Evolutionary conservation across 1,140 invertebrate genomes (phyloP), one percentile per base, ranked within the genome.

Genomic region (Diachasmimorpha longicaudata): DNA sequence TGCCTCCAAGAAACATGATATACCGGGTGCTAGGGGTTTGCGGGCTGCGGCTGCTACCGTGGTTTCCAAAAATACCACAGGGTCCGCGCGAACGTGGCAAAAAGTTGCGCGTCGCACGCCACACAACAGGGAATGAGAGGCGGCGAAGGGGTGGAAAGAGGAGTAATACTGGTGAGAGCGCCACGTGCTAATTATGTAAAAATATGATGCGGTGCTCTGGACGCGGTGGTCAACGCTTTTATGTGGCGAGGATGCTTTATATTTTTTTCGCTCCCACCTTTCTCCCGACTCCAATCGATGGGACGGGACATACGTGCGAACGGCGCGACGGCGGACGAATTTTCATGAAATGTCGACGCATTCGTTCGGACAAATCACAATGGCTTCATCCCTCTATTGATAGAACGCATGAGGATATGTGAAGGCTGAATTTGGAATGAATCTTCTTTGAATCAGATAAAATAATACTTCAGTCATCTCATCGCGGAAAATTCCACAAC

Each of bases 161-260:
- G 88, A 85, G 79, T 83, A 85, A 86, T 81, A 81, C 75, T 77
- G 78, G 42, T 69, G 21, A 79, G 79, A 85, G 82, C 82, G 85
- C 84, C 85, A 85, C 85, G 85, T 87, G 87, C 84, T 89, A 88
- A 89, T 88, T 89, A 88, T 88, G 86, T 84, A 88, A 88, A 88
- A 88, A 89, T 89, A 88, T 84, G 85, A 87, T 85, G 84, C 79
- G 86, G 85, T 86, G 82, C 81, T 31, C 58, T 63, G 79, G 79
- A 77, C 82, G 81, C 78, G 82, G 83, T 82, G 75, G 80, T 80
- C 73, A 79, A 74, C 68, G 80, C 82, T 86, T 85, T 83, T 81
- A 81, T 82, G 79, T 74, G 78, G 78, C 36, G 75, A 77, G 75
- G 75, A 79, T 76, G 68, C 70, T 52, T 19, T 52, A 72, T 69